phyloP scores from a whole-genome alignment of 2,888 invertebrate genomes.

The Cerastis rubricosa region DNA sequence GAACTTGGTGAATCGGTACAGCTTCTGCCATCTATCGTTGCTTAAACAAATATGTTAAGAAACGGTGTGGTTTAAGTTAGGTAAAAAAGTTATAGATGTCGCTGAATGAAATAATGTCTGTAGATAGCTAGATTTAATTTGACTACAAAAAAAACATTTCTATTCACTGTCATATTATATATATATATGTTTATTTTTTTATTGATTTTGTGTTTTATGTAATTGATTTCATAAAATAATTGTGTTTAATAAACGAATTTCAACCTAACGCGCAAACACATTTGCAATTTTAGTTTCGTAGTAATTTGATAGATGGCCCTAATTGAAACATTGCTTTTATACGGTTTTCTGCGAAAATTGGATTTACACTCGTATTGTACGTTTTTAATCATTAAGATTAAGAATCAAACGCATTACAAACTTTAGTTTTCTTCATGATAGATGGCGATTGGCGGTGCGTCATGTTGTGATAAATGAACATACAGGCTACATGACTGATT shows the following conservation, averaged over 20 bases:
- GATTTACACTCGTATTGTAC: too few species aligned
- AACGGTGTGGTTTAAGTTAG: slow-evolving; percentile 6
- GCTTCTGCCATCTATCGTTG: slow-evolving; percentile 35
- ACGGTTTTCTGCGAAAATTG: background rate
- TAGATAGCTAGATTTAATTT: rapidly evolving
- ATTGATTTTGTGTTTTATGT: background rate
- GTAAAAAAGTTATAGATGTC: slow-evolving; percentile 25
- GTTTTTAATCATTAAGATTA: too few species aligned
- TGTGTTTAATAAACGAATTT: background rate
- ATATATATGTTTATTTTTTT: too few species aligned
- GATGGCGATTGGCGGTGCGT: slow-evolving; percentile 5
- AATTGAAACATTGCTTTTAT: background rate
- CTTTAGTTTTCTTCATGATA: slow-evolving; percentile 1
- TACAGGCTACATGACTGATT: background rate
- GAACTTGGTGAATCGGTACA: background rate
- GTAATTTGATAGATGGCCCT: slow-evolving; percentile 3
- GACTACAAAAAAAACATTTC: background rate
- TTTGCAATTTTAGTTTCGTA: background rate
- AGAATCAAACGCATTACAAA: too few species aligned
- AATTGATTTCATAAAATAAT: background rate
- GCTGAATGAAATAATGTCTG: background rate
- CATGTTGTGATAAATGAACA: background rate
- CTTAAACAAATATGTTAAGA: background rate
- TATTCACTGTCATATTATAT: rapidly evolving
- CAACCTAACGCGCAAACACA: background rate